Base-by-base conservation (phyloP, 2,797 vertebrate species). In the Eleutherodactylus coqui region DNA sequence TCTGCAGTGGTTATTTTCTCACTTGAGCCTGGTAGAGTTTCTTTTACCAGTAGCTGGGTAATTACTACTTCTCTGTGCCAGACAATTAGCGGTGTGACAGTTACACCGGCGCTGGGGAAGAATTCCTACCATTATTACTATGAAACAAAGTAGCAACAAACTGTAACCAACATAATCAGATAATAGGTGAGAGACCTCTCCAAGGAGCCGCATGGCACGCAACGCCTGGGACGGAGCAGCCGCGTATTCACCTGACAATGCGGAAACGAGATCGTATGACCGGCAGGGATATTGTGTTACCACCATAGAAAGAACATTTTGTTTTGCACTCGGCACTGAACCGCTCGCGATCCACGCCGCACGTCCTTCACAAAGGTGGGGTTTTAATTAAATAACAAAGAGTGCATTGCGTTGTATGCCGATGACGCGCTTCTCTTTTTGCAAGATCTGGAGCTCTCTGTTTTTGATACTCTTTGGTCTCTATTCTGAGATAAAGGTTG, bases 101-200 rank as follows among this genome's bases (percentile, higher is more conserved):
- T 45, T 38, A 79, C 27, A 27, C 62, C 32, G 16, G 16, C 14
- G 24, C 43, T 4, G 21, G 53, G 55, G 73, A 38, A 77, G 36
- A 53, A 78, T 53, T 51, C 5, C 27, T 19, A 73, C n/a, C 16
- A 19, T 67, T 27, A 67, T 24, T 53, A 79, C 47, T 58, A 38
- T 64, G 32, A 78, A 24, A 84, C 83, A 77, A n/a, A 79, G 76
- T 72, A 70, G 27, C 49, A 41, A 73, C 75, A 85, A 41, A 85
- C 62, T 70, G 75, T 79, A 58, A 70, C 32, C 47, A 85, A 55
- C 53, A 60, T 72, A 79, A 72, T 72, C 16, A 43, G 27, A 55
- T 70, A 58, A 79, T 73, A 67, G 14, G 29, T 6, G 43, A 41
- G 73, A 58, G 49, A 58, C n/a, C 21, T 51, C n/a, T 70, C 55